Percentiles rank a stretch among this genome's conserved stretches.
phyloP scores from a whole-genome alignment of 2,113 vertebrate species.

The Sebastes fasciatus region DNA sequence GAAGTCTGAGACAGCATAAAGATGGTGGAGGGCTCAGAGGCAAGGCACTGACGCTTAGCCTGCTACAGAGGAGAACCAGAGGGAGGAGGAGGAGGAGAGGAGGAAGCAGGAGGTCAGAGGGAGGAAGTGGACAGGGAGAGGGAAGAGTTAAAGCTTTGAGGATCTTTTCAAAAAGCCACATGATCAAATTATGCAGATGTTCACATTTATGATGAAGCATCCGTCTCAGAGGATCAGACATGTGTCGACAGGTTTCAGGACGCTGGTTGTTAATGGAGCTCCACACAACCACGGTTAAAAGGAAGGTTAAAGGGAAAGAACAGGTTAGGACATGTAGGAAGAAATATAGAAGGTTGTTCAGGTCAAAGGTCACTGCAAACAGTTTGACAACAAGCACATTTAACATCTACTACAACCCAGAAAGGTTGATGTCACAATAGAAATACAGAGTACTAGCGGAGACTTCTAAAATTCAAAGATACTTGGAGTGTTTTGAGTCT shows the following conservation, averaged over 20 bases:
- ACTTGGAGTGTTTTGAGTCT: neutral
- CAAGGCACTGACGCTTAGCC: slow-evolving; percentile 94
- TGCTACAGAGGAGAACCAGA: slow-evolving; percentile 80
- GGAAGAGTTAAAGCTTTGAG: slow-evolving; percentile 36
- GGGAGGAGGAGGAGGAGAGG: slow-evolving; percentile 66
- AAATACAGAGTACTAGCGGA: no score
- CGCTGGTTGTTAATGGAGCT: neutral
- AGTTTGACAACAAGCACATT: neutral
- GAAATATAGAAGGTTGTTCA: neutral
- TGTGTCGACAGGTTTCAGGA: neutral
- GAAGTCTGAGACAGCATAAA: slow-evolving; percentile 99
- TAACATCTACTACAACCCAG: neutral
- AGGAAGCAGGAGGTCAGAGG: slow-evolving; percentile 16
- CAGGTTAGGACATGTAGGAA: slow-evolving; percentile 15
- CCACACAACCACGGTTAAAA: neutral
- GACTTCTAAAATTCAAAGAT: neutral
- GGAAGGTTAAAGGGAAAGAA: neutral
- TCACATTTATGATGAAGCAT: neutral
- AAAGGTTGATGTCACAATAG: neutral
- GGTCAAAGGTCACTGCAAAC: slow-evolving; percentile 9
- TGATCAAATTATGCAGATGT: neutral
- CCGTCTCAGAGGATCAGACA: neutral
- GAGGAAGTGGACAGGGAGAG: neutral
- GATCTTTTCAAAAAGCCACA: neutral
- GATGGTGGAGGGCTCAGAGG: slow-evolving; percentile 98